Evolutionary conservation across 2,888 invertebrate genomes (phyloP), one percentile per base, ranked within the genome.

Genomic region (Bhutanitis thaidina): DNA sequence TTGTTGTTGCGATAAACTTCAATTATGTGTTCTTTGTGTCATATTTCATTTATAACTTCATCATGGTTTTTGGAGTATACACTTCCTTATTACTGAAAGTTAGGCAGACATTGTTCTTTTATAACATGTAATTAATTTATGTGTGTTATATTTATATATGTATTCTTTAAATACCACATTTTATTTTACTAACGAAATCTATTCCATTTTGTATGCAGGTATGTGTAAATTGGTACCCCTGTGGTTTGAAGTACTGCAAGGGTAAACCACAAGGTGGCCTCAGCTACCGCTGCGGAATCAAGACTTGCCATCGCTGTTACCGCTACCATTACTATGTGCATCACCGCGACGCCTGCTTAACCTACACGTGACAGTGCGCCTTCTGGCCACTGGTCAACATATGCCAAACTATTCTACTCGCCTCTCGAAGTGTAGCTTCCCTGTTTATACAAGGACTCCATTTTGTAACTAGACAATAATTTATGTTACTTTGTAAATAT

Each of bases 201-300:
- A 20, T 30, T 20, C 20, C 5, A 20, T 30, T 34, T 43, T 3
- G 44, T 13, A 52, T 53, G 3, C 63, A 87, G 86, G 77, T 85
- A 56, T 97, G 97, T 78, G 94, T 98, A 46, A 97, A 97, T 47
- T 98, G 98, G 98, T 98, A 97, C 81, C 98, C 98, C 0, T 98
- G 98, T 79, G 97, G 97, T 15, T 90, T 98, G 37, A 98, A 98
- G 75, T 98, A 97, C 85, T 98, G 98, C 85, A 96, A 96, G 69
- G 95, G 94, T 38, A 94, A 95, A 77, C 92, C 93, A 38, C 91
- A 92, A 60, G 90, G 90, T 9, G 82, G 89, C 8, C 74, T 93
- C 84, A 91, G 92, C 91, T 98, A 97, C 87, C 92, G 98, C 46
- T 98, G 98, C 77, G 98, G 98, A 58, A 98, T 98, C 73, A 97